phyloP scores from a whole-genome alignment of 2,888 invertebrate species.

The Pyrgus malvae region DNA sequence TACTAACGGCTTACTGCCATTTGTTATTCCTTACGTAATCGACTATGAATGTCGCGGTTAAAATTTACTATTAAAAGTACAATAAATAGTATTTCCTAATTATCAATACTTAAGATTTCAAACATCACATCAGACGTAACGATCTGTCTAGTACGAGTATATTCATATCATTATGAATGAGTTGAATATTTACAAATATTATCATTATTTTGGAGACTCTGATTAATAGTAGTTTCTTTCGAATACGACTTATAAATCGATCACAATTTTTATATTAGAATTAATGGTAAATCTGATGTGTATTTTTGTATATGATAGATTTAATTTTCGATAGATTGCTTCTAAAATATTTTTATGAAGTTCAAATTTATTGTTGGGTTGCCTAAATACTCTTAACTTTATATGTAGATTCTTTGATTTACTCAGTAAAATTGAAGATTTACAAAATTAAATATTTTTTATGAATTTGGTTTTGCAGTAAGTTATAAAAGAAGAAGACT shows the following conservation, averaged over 20 bases:
- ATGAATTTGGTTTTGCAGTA: no score
- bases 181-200: background rate
- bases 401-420: no score
- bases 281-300: background rate
- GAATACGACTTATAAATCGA: background rate
- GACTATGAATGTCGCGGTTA: no score
- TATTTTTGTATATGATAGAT: background rate
- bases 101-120: background rate
- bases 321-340: background rate
- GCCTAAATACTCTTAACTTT: no score
- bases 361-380: no score
- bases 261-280: background rate
- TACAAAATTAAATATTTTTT: no score
- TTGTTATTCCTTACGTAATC: no score
- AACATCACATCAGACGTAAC: background rate
- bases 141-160: background rate
- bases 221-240: background rate
- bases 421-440: no score
- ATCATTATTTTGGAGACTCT: background rate
- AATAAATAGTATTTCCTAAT: background rate
- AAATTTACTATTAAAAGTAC: no score
- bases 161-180: slow-evolving; percentile 6
- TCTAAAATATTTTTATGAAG: background rate
- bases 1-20: no score
- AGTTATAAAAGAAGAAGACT: no score